A percentile compares a stretch with the other conserved stretches of the same genome.
phyloP scores from a whole-genome alignment of 1,140 invertebrate species.

The Zaprionus kolodkinae region DNA sequence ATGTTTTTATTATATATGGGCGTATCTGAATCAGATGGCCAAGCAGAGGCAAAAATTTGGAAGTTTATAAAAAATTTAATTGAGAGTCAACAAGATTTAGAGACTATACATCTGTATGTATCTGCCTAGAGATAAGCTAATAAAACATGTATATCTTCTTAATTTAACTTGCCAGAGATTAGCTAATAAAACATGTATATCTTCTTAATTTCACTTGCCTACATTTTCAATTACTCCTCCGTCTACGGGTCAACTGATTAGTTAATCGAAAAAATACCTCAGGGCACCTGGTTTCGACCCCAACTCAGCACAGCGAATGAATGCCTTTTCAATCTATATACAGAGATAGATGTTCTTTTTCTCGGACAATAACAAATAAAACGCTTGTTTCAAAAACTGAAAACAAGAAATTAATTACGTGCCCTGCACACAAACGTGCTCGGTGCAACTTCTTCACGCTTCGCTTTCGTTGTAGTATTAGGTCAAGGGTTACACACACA shows the following conservation, averaged over 20 bases:
- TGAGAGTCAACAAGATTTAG: too few relatives aligned
- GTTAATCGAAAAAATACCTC: neutral
- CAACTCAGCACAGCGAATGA: neutral
- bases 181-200: neutral
- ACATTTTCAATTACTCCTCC: neutral
- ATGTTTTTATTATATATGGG: neutral
- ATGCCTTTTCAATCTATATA: neutral
- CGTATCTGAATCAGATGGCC: neutral
- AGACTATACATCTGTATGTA: too few relatives aligned
- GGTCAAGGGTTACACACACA: slow-evolving; percentile 65
- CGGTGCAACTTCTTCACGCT: slow-evolving; percentile 4
- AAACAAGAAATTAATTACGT: slow-evolving; percentile 54
- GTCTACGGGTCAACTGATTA: neutral
- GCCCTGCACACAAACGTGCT: slow-evolving; percentile 20
- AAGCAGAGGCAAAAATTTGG: too few relatives aligned
- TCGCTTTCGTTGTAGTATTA: slow-evolving; percentile 31
- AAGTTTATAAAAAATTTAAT: neutral
- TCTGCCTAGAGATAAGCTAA: neutral
- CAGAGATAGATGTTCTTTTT: neutral
- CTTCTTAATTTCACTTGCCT: neutral
- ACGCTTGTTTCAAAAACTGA: slow-evolving; percentile 6
- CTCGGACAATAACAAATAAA: neutral
- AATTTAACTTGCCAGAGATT: neutral
- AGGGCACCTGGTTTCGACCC: neutral
- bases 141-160: neutral